Percentiles rank a stretch among this genome's conserved stretches.
Conservation (phyloP, 2,888 invertebrate genomes). For the Megastigmus dorsalis region DNA sequence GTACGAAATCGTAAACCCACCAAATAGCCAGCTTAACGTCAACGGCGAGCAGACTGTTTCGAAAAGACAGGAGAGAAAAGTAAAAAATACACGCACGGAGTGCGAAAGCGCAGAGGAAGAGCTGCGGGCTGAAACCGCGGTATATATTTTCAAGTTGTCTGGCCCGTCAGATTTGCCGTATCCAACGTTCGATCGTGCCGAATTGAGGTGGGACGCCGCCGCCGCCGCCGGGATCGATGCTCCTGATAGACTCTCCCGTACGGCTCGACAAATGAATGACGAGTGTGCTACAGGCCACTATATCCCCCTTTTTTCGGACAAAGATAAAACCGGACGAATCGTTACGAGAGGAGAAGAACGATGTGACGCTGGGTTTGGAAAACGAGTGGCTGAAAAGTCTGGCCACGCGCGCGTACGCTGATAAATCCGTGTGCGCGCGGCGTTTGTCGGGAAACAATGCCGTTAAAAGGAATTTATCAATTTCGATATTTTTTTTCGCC, state of each 20-base stretch:
- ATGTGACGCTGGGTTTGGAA: neutral
- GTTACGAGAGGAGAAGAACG: neutral
- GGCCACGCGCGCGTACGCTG: constrained; percentile 10
- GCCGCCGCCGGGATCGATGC: constrained; percentile 39
- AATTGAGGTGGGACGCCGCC: constrained; percentile 14
- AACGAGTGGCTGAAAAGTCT: constrained; percentile 15
- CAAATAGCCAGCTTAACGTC: too few relatives aligned
- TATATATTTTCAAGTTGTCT: constrained; percentile 5
- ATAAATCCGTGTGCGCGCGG: constrained; percentile 16
- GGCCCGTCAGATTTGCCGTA: constrained; percentile 5
- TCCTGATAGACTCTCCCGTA: constrained; percentile 15
- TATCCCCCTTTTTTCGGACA: too few relatives aligned
- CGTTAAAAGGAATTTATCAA: constrained; percentile 31
- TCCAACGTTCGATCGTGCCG: neutral
- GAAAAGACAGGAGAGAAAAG: neutral
- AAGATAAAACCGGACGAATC: constrained; percentile 36
- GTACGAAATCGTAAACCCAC: too few relatives aligned
- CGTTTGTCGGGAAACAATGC: constrained; percentile 26
- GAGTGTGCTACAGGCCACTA: constrained; percentile 4
- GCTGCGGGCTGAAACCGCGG: neutral
- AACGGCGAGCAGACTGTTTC: neutral
- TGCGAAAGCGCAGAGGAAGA: too few relatives aligned
- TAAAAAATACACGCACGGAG: too few relatives aligned
- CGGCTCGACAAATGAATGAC: constrained; percentile 40
- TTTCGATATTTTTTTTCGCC: neutral